Evolutionary conservation across 1,140 invertebrate genomes (phyloP).

Genomic region (Diprion similis): DNA sequence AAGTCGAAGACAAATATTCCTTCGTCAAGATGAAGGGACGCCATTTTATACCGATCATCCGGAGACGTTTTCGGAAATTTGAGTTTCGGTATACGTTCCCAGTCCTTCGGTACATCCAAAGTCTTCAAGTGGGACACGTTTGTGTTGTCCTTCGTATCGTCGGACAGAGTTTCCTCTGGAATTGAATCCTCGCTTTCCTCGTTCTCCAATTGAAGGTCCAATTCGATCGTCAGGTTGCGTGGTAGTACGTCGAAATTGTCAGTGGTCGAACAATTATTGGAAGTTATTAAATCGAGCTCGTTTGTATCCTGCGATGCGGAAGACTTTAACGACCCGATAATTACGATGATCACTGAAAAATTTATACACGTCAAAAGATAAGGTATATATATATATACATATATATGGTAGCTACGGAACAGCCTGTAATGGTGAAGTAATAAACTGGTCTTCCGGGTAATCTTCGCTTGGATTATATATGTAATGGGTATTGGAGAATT

Average conservation of each 20-base stretch:
- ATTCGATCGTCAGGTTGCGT: constrained; percentile 12
- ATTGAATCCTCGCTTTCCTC: neutral
- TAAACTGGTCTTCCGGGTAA: too few relatives aligned
- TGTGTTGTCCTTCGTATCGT: constrained; percentile 34
- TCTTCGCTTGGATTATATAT: too few relatives aligned
- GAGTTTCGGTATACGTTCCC: constrained; percentile 43
- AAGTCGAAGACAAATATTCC: constrained; percentile 64
- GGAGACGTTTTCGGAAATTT: constrained; percentile 48
- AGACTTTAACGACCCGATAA: constrained; percentile 27
- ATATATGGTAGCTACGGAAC: too few relatives aligned
- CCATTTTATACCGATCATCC: constrained; percentile 58
- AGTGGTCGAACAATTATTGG: constrained; percentile 43
- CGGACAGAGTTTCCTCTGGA: neutral
- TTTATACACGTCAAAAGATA: too few relatives aligned
- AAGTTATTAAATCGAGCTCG: constrained; percentile 29
- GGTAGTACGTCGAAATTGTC: constrained; percentile 41
- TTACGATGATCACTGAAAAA: constrained; percentile 35
- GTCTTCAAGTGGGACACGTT: constrained; percentile 49
- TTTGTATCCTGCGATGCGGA: constrained; percentile 31
- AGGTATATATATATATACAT: too few relatives aligned
- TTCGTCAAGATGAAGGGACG: constrained; percentile 60
- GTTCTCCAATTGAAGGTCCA: neutral
- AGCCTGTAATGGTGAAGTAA: too few relatives aligned
- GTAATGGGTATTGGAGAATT: too few relatives aligned
- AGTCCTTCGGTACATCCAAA: constrained; percentile 36